These are phyloP conservation scores for Hypselothyrea guttata DNA, from an alignment of 2,888 invertebrate species.

Conservation along the genomic window DNA sequence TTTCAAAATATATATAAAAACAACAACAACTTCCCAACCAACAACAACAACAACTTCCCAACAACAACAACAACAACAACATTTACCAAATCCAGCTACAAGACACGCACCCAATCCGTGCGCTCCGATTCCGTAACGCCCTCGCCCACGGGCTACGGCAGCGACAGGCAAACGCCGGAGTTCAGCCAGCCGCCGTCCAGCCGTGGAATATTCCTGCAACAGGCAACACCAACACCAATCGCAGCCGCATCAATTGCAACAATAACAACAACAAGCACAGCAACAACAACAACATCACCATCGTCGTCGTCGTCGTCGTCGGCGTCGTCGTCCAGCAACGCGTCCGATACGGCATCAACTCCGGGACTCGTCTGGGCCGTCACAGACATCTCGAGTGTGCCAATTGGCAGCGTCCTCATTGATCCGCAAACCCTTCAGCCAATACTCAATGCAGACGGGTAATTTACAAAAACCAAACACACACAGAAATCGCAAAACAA, in stretches of 20 bases:
- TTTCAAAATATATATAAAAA: slow-evolving; percentile 21
- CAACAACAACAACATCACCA: slow-evolving; percentile 32
- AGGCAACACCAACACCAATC: slow-evolving; percentile 40
- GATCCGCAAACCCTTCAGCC: slow-evolving; percentile 86
- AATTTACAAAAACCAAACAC: slow-evolving; percentile 80
- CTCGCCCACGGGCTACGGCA: slow-evolving; percentile 86
- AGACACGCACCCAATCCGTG: slow-evolving; percentile 83
- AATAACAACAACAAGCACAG: slow-evolving; percentile 28
- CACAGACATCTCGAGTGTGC: slow-evolving; percentile 92
- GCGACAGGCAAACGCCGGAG: slow-evolving; percentile 82
- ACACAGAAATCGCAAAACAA: slow-evolving; percentile 41
- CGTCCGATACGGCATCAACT: slow-evolving; percentile 54
- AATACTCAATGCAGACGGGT: slow-evolving; percentile 83
- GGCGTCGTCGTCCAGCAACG: slow-evolving; percentile 45
- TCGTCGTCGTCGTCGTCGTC: too few relatives aligned
- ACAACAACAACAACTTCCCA: slow-evolving; percentile 36
- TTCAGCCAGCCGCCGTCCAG: slow-evolving; percentile 66
- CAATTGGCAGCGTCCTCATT: slow-evolving; percentile 93
- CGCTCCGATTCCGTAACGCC: slow-evolving; percentile 90
- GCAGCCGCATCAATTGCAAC: slow-evolving; percentile 25
- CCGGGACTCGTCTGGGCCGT: slow-evolving; percentile 91
- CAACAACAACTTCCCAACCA: slow-evolving; percentile 25
- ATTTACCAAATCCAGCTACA: slow-evolving; percentile 78
- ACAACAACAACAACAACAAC: slow-evolving; percentile 30
- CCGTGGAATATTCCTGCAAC: slow-evolving; percentile 37